Evolutionary conservation across 2,113 vertebrate species (phyloP).

Genomic region (Loxodonta africana): DNA sequence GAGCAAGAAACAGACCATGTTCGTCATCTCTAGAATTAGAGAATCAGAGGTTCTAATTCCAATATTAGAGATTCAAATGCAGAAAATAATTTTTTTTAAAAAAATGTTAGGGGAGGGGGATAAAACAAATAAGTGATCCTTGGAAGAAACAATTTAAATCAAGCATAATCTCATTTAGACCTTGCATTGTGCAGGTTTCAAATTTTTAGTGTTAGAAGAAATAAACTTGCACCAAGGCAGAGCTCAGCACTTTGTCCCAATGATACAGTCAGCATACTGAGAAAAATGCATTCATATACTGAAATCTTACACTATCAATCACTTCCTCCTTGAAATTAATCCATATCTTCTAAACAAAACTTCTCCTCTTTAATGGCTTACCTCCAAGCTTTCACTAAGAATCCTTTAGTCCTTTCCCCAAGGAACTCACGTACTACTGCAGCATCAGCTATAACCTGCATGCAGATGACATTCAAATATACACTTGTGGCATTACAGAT

Average conservation of each 20-base stretch:
- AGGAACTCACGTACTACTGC: not conserved
- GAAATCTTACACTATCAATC: not conserved
- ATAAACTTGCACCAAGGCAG: not conserved
- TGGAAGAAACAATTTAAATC: not conserved
- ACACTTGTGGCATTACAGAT: not conserved
- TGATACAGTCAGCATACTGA: not conserved
- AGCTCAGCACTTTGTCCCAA: not conserved
- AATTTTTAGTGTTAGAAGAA: not conserved
- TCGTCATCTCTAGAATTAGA: not conserved
- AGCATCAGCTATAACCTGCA: not conserved
- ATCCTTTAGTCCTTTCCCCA: not conserved
- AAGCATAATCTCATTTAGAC: not conserved
- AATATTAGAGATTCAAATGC: not conserved
- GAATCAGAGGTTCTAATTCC: not conserved
- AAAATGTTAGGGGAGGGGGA: not conserved
- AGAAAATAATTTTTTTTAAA: not conserved
- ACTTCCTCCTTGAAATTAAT: slow-evolving; percentile 38
- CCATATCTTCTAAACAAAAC: not conserved
- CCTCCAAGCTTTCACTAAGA: not conserved
- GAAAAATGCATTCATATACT: not conserved
- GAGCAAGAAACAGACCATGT: not conserved
- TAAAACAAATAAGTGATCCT: not conserved
- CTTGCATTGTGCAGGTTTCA: not conserved
- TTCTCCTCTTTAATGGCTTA: not conserved
- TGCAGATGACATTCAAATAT: not conserved